Evolutionary conservation across 2,888 invertebrate species (phyloP), one percentile per base, ranked within the genome.

Genomic region (Elmis aenea): DNA sequence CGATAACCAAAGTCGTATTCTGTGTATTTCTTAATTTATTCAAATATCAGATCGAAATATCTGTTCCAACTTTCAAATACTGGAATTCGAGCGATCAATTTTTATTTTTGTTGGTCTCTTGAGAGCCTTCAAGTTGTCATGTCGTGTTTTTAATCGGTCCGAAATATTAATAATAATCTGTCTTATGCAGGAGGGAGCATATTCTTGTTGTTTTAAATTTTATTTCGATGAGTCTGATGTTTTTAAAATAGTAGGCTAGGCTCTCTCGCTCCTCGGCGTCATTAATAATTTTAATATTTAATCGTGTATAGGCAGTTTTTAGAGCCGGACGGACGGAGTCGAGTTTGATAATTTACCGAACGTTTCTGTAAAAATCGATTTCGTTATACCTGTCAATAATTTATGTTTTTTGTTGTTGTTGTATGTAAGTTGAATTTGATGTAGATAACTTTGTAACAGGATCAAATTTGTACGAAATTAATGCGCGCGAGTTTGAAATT

Each of bases 61-160:
- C 46, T 44, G 37, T 42, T 46, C 39, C 35, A 41, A 44, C 48
- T 45, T 54, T 51, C 49, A 49, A 49, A 46, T 44, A 45, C 38
- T 48, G 48, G 50, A 51, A 53, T 53, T 52, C 45, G 40, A 42
- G 45, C 51, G 45, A 52, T 54, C 51, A 49, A 48, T 51, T 48
- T 45, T 42, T 44, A 39, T 42, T 46, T 50, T 47, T 46, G 46
- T 48, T 51, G 47, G 49, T 51, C 54, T 52, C 51, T 51, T 35
- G 46, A n/a, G n/a, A 48, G 50, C 52, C 48, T 51, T 52, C 51
- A 44, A 51, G 48, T 50, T 46, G 52, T 52, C 54, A 54, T 46
- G 48, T 48, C 39, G 35, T n/a, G n/a, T 35, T 45, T 45, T 48
- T 48, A 46, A 47, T 49, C 49, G 41, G 24, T 35, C 27, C 34